Evolutionary conservation across 2,888 invertebrate species (phyloP).

Genomic region (Cephus rjabovi): DNA sequence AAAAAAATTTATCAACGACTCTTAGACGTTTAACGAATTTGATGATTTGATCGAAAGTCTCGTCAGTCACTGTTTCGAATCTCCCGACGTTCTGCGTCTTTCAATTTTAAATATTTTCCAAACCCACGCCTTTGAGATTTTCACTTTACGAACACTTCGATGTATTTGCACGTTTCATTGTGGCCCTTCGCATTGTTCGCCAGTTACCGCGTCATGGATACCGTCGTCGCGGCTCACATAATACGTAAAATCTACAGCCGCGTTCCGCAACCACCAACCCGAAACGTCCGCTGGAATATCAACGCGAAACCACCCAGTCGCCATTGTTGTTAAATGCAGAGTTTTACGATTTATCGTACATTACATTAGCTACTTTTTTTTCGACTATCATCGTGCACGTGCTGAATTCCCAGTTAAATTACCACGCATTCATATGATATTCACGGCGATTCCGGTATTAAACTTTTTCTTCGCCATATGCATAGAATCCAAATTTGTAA

Average conservation of each 20-base stretch:
- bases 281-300: background rate
- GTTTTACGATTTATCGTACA: background rate
- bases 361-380: background rate
- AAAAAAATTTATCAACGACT: background rate
- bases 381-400: background rate
- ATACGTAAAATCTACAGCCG: background rate
- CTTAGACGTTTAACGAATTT: background rate
- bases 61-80: background rate
- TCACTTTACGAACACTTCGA: background rate
- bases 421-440: background rate
- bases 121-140: background rate
- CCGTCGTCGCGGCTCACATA: background rate
- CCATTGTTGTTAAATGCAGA: constrained; percentile 1
- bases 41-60: background rate
- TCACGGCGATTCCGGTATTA: background rate
- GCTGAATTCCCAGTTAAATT: background rate
- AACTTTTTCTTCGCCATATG: background rate
- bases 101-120: background rate
- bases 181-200: background rate
- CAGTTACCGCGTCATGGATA: background rate
- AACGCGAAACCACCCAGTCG: background rate
- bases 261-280: background rate
- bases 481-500: background rate
- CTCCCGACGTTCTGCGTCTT: background rate
- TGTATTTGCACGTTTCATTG: constrained; percentile 3